A percentile compares a stretch with the other conserved stretches of the same genome.
phyloP scores from a whole-genome alignment of 2,888 invertebrate species.

The Dexiosoma caninum region DNA sequence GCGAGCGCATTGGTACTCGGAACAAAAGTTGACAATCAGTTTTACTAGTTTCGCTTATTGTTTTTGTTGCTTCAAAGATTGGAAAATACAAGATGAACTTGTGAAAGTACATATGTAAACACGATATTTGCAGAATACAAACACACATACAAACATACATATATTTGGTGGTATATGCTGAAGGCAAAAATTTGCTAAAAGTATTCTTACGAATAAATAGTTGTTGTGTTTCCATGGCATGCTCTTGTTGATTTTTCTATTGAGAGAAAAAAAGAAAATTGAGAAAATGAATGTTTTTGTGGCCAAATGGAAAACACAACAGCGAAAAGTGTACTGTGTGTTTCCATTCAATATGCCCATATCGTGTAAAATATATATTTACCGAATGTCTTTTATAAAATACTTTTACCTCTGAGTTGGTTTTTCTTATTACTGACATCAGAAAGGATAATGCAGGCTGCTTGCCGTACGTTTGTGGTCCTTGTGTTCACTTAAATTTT shows the following conservation, averaged over 20 bases:
- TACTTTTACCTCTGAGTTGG: too few species aligned
- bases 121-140: neutral
- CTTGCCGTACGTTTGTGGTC: too few species aligned
- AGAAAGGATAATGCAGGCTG: too few species aligned
- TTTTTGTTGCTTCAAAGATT: neutral
- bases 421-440: too few species aligned
- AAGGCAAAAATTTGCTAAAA: neutral
- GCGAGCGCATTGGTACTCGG: too few species aligned
- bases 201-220: neutral
- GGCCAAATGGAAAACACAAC: constrained; percentile 27
- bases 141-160: neutral
- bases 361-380: too few species aligned
- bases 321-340: constrained; percentile 8
- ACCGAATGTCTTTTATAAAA: too few species aligned
- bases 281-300: constrained; percentile 30
- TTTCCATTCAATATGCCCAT: neutral
- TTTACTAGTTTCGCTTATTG: neutral
- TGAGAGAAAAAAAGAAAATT: neutral
- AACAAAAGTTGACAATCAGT: neutral
- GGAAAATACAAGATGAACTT: constrained; percentile 18
- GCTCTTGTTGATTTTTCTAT: constrained; percentile 3
- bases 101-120: neutral
- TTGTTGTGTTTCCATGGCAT: neutral
- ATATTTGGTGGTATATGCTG: neutral
- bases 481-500: too few species aligned